These are phyloP conservation scores for Halcyon senegalensis DNA, from an alignment of 2,113 vertebrate species.

Conservation along the genomic window DNA sequence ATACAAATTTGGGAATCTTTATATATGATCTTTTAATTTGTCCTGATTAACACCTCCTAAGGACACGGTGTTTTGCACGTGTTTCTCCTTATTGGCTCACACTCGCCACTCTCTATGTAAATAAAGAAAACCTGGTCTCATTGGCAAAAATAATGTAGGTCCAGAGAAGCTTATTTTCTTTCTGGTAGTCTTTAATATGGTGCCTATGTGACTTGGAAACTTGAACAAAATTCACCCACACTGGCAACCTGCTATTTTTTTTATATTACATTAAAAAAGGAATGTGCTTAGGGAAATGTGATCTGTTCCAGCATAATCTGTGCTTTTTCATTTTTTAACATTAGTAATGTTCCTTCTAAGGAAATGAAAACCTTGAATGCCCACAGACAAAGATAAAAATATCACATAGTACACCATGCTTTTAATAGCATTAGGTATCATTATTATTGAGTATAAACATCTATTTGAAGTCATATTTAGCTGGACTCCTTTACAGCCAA, in stretches of 20 bases:
- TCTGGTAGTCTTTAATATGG: not conserved
- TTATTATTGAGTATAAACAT: slow-evolving; percentile 14
- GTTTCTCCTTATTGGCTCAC: not conserved
- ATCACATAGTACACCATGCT: not conserved
- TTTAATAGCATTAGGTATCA: not conserved
- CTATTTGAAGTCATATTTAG: not conserved
- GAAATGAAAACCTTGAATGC: not conserved
- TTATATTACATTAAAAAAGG: not conserved
- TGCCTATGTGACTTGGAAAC: not conserved
- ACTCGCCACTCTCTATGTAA: not conserved
- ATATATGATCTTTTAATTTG: not conserved
- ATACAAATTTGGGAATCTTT: not conserved
- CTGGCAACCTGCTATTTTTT: not conserved
- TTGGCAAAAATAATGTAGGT: not conserved
- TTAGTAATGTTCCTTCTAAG: not conserved
- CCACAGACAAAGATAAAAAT: not conserved
- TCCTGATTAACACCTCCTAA: not conserved
- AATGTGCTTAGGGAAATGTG: not conserved
- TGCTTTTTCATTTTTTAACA: slow-evolving; percentile 8
- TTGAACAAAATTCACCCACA: slow-evolving; percentile 3
- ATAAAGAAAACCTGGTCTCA: not conserved
- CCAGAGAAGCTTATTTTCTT: not conserved
- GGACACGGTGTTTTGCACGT: not conserved
- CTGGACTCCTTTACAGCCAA: not conserved
- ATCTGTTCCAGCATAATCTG: not conserved